Evolutionary conservation across 2,113 vertebrate species (phyloP), one percentile per base, ranked within the genome.

Genomic region (Eulemur macaco): DNA sequence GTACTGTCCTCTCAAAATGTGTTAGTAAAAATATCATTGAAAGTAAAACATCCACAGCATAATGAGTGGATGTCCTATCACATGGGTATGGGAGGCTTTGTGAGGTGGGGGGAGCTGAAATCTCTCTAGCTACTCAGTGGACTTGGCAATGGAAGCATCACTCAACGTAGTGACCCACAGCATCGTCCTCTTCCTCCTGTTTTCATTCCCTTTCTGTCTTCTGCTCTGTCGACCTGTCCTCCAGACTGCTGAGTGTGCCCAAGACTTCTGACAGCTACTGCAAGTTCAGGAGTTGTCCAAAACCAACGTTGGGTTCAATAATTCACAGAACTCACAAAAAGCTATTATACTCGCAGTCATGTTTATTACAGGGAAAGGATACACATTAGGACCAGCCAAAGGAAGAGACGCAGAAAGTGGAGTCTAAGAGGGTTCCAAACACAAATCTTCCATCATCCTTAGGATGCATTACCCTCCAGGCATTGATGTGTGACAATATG

Each of bases 11-110:
- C 25, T 77, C 63, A 87, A 93, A 63, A 84, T 68, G 93, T 21
- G 56, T 87, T 81, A 54, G 34, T 66, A 89, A 84, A 95, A 69
- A 69, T 68, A 84, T 74, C 77, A 42, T 88, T 93, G 71, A 88
- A 93, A 93, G 52, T 74, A 80, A 89, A 92, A 56, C n/a, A 60
- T 54, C 17, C 37, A 23, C 9, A 34, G 52, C 47, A 3, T 85
- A 47, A 76, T 77, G 25, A 87, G 13, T 56, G 2, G 45, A 18
- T 71, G 10, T 74, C 25, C 25, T 63, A 27, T 23, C 58, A 20
- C 37, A n/a, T 6, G 14, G 47, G 1, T 29, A 10, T 27, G 34
- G 25, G n/a, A 15, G n/a, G 10, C 34, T 47, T 37, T 37, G 20
- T 39, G 29, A 80, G 54, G 18, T 10, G 8, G 0, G 37, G n/a